Percentiles rank a stretch among this genome's conserved stretches.
Conservation (phyloP, 2,888 invertebrate genomes). For the Dynastes hyllus region DNA sequence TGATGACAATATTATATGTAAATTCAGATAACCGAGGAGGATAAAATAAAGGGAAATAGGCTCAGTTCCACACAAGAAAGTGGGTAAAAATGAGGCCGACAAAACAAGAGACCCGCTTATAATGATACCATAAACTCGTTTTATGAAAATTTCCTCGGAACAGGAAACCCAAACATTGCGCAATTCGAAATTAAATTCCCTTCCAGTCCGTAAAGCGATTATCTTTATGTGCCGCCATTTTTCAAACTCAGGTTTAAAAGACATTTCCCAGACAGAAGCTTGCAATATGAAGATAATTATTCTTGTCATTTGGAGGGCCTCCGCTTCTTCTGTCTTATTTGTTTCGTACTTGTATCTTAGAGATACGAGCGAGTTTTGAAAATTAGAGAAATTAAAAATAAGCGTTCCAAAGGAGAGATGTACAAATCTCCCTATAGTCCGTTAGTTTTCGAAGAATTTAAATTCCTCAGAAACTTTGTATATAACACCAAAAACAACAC, state of each 20-base stretch:
- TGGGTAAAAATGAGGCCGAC: constrained; percentile 46
- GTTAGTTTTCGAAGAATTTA: constrained; percentile 19
- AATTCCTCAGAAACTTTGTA: constrained; percentile 19
- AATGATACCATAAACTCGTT: constrained; percentile 47
- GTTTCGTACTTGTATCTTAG: constrained; percentile 6
- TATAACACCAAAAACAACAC: constrained; percentile 8
- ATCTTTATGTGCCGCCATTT: constrained; percentile 61
- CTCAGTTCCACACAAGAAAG: constrained; percentile 39
- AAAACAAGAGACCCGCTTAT: constrained; percentile 44
- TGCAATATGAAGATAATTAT: constrained; percentile 62
- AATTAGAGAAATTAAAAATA: constrained; percentile 51
- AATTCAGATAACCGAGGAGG: constrained; percentile 28
- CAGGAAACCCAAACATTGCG: constrained; percentile 58
- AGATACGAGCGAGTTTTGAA: constrained; percentile 15
- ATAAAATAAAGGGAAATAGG: constrained; percentile 40
- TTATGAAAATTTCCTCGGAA: constrained; percentile 49
- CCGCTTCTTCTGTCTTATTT: constrained; percentile 40
- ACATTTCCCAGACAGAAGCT: constrained; percentile 60
- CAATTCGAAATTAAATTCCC: constrained; percentile 63
- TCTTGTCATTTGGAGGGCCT: constrained; percentile 58
- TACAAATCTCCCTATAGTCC: constrained; percentile 24
- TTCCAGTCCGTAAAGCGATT: constrained; percentile 61
- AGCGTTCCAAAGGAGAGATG: constrained; percentile 1
- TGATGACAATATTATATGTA: constrained; percentile 46
- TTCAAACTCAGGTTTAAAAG: constrained; percentile 62